Evolutionary conservation across 1,140 invertebrate genomes (phyloP), one percentile per base, ranked within the genome.

Genomic region (Antheraea mylitta): DNA sequence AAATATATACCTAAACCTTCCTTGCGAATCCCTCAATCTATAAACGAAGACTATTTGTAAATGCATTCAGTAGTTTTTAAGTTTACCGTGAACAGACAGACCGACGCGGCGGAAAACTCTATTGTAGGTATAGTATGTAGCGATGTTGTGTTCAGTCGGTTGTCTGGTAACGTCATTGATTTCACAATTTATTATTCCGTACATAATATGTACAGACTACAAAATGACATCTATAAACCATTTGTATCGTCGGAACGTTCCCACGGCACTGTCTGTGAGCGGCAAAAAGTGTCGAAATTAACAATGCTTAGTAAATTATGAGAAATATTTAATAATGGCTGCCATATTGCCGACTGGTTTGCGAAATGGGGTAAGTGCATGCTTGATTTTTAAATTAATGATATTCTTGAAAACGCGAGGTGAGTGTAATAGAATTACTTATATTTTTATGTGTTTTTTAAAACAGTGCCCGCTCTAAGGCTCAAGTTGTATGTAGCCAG

Each of bases 101-200:
- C 22, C 1, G 22, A 30, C 22, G 22, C 22, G 22, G 4, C 4
- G 22, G 22, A 30, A 4, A 4, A 30, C 22, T 30, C n/a, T n/a
- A n/a, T 30, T 30, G 22, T 30, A 30, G n/a, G 1, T 30, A 4
- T 30, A 30, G 4, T 30, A 30, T 30, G 22, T 30, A 30, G 22
- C 22, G 22, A 30, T 53, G 45, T 53, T 53, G 45, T 53, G 45
- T 53, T 53, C 11, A 53, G 70, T 59, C 48, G 48, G 85, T 87
- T 85, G 85, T 89, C 82, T 79, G 73, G 85, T 79, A 81, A 87
- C 83, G 60, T 42, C 71, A 87, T 87, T 78, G 83, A 87, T 87
- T 86, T 82, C 79, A 71, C 64, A 64, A 73, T 53, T 67, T 30
- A 22, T 37, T 30, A 30, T 30, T 30, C 22, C 22, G 22, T 30